Percentiles rank a stretch among this genome's conserved stretches.
These are phyloP conservation scores for Catharus bicknelli DNA, from an alignment of 2,113 vertebrate genomes.

Conservation along the genomic window DNA sequence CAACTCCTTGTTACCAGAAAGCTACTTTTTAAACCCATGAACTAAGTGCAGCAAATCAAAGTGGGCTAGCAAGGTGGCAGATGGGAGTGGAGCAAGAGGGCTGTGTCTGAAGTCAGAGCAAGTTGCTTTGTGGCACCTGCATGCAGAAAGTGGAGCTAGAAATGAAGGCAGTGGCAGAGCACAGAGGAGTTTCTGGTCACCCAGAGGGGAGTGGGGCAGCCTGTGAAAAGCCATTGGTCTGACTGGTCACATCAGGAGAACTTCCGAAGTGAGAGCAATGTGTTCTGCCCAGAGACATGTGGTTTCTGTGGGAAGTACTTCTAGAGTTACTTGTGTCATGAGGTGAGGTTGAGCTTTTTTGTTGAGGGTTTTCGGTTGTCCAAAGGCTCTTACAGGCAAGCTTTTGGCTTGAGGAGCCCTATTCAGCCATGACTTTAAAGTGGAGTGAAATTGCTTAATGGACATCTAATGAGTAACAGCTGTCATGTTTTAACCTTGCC, in stretches of 20 bases:
- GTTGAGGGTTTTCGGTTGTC: neutral
- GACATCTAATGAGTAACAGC: neutral
- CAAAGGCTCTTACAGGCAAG: neutral
- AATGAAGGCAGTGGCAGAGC: neutral
- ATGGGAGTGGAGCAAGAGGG: rapidly evolving
- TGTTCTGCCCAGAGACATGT: neutral
- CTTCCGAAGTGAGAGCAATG: neutral
- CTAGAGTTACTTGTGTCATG: neutral
- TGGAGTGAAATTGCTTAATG: neutral
- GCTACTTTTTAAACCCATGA: neutral
- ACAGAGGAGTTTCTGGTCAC: neutral
- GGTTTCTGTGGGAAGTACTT: neutral
- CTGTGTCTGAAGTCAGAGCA: neutral
- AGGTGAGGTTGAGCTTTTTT: neutral
- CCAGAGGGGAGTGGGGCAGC: neutral
- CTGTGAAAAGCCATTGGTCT: neutral
- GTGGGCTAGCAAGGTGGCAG: neutral
- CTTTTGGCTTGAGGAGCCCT: neutral
- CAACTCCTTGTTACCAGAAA: neutral
- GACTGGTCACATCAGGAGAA: neutral
- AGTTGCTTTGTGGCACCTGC: neutral
- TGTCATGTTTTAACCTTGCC: rapidly evolving
- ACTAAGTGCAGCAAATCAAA: neutral
- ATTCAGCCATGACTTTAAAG: neutral
- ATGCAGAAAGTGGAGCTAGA: neutral